Percentiles rank a stretch among this genome's conserved stretches.
phyloP scores from a whole-genome alignment of 2,888 invertebrate species.

The Coleophora flavipennella region DNA sequence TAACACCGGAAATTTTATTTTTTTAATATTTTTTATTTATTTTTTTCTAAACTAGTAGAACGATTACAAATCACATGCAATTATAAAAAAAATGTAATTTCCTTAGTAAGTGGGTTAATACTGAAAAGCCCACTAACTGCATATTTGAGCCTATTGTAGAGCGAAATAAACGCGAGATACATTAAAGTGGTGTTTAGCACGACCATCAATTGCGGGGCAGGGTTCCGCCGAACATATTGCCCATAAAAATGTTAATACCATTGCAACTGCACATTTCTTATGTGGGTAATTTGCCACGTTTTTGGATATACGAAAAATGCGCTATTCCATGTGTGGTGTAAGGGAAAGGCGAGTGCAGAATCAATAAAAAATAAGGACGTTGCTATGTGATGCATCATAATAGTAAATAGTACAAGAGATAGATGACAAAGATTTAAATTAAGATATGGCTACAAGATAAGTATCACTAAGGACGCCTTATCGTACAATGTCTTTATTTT shows the following conservation, averaged over 20 bases:
- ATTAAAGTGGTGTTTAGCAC: conserved; percentile 47
- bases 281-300: conserved; percentile 66
- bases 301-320: conserved; percentile 31
- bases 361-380: neutral
- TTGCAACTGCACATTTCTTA: conserved; percentile 67
- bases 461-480: no score
- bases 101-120: no score
- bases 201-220: conserved; percentile 52
- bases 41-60: no score
- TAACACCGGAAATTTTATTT: no score
- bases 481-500: neutral
- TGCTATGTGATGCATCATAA: no score
- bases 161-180: conserved; percentile 18
- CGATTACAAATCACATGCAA: no score
- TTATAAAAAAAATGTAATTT: no score
- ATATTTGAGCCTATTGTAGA: neutral
- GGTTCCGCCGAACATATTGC: conserved; percentile 56
- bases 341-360: conserved; percentile 17
- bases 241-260: conserved; percentile 71
- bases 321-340: conserved; percentile 4
- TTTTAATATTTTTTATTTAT: no score
- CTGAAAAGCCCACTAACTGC: conserved; percentile 4
- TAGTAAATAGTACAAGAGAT: no score
- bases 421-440: no score
- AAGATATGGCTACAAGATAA: no score